Evolutionary conservation across 1,140 invertebrate species (phyloP).

Genomic region (Glomeris maerens): DNA sequence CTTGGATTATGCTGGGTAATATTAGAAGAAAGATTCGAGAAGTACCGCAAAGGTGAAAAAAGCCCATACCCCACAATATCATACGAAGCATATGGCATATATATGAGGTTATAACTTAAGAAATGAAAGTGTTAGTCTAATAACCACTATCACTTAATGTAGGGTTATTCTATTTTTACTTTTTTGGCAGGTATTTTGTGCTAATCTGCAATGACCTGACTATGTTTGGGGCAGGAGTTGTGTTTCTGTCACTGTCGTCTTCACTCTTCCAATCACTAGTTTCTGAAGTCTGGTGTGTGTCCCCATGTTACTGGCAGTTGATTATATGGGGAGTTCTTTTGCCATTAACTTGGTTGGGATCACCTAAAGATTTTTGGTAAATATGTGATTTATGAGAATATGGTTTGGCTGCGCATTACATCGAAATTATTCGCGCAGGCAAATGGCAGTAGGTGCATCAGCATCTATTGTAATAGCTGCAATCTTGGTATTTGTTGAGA

Average conservation of each 20-base stretch:
- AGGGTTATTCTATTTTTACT: background rate
- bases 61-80: constrained; percentile 55
- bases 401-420: background rate
- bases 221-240: constrained; percentile 51
- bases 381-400: background rate
- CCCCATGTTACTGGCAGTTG: constrained; percentile 47
- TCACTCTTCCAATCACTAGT: constrained; percentile 40
- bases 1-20: constrained; percentile 54
- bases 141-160: background rate
- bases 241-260: constrained; percentile 50
- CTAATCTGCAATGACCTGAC: constrained; percentile 43
- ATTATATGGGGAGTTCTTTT: constrained; percentile 42
- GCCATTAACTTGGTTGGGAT: background rate
- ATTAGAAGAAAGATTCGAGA: constrained; percentile 46
- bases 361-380: constrained; percentile 4
- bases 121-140: constrained; percentile 2
- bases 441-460: constrained; percentile 21
- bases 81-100: constrained; percentile 40
- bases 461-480: constrained; percentile 37
- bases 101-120: constrained; percentile 37
- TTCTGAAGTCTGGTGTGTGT: constrained; percentile 20
- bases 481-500: constrained; percentile 39
- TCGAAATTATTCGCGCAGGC: background rate
- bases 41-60: constrained; percentile 40
- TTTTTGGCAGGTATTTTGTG: constrained; percentile 28